Evolutionary conservation across 2,113 vertebrate species (phyloP).

Genomic region (Aphyosemion australe): DNA sequence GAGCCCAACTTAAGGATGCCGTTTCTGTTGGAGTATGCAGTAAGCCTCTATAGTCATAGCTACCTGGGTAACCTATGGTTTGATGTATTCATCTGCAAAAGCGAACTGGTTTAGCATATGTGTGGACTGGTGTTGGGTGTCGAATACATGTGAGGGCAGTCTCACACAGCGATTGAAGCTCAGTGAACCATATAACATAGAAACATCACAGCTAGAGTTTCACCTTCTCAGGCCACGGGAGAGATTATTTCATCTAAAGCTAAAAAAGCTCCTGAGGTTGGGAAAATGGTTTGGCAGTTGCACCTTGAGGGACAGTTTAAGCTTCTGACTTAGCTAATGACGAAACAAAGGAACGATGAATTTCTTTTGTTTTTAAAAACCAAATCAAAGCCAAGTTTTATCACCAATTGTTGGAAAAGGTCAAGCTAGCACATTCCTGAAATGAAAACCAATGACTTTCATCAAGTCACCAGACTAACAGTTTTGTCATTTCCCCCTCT

Average conservation of each 20-base stretch:
- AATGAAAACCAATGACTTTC: neutral
- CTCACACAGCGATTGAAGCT: slow-evolving; percentile 38
- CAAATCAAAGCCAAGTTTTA: neutral
- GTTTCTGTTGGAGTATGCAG: no score
- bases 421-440: neutral
- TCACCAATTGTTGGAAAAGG: neutral
- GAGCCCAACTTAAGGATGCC: no score
- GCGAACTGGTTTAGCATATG: slow-evolving; percentile 13
- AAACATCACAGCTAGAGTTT: slow-evolving; percentile 61
- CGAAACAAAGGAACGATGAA: neutral
- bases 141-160: slow-evolving; percentile 50
- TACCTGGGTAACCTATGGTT: slow-evolving; percentile 2
- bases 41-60: no score
- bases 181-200: slow-evolving; percentile 40
- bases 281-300: neutral
- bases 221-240: slow-evolving; percentile 27
- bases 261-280: slow-evolving; percentile 27
- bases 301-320: neutral
- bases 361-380: neutral
- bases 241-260: slow-evolving; percentile 28
- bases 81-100: slow-evolving; percentile 15
- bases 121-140: slow-evolving; percentile 20
- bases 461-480: neutral
- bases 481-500: no score
- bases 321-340: neutral